These are phyloP conservation scores for Hydrocynus forskahlii DNA, from an alignment of 2,797 vertebrate species.

Conservation along the genomic window DNA sequence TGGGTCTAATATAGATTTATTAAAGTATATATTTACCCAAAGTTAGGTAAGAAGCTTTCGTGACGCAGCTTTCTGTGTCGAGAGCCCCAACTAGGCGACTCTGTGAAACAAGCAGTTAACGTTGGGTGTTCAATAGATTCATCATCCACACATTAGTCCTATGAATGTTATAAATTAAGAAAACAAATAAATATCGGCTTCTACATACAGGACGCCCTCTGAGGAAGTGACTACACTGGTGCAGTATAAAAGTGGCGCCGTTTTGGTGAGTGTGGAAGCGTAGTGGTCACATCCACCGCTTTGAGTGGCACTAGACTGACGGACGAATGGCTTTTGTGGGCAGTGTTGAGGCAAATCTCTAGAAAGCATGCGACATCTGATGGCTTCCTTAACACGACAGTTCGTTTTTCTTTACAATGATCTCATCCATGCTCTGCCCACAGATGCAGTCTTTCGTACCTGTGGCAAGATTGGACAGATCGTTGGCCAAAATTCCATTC, in stretches of 20 bases:
- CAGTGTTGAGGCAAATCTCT: slow-evolving; percentile 38
- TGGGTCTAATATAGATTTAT: slow-evolving; percentile 54
- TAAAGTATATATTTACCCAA: slow-evolving; percentile 50
- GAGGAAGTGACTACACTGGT: slow-evolving; percentile 41
- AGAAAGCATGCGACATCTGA: slow-evolving; percentile 43
- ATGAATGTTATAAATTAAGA: slow-evolving; percentile 72
- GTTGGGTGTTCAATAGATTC: slow-evolving; percentile 40
- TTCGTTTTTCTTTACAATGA: background rate
- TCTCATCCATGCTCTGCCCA: background rate
- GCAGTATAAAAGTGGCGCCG: slow-evolving; percentile 45
- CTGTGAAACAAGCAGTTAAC: slow-evolving; percentile 39
- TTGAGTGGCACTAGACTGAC: slow-evolving; percentile 31
- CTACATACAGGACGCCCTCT: slow-evolving; percentile 27
- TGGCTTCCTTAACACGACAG: slow-evolving; percentile 7
- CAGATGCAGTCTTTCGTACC: background rate
- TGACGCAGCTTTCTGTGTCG: slow-evolving; percentile 18
- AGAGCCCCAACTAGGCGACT: slow-evolving; percentile 23
- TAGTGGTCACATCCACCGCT: background rate
- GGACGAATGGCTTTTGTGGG: slow-evolving; percentile 42
- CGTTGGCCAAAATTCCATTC: background rate
- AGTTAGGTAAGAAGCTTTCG: slow-evolving; percentile 35
- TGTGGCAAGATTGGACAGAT: background rate
- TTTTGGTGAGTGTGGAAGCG: slow-evolving; percentile 35
- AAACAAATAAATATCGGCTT: slow-evolving; percentile 73
- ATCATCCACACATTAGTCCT: slow-evolving; percentile 64